Evolutionary conservation across 1,140 invertebrate genomes (phyloP).

Genomic region (Saccostrea glomerata): DNA sequence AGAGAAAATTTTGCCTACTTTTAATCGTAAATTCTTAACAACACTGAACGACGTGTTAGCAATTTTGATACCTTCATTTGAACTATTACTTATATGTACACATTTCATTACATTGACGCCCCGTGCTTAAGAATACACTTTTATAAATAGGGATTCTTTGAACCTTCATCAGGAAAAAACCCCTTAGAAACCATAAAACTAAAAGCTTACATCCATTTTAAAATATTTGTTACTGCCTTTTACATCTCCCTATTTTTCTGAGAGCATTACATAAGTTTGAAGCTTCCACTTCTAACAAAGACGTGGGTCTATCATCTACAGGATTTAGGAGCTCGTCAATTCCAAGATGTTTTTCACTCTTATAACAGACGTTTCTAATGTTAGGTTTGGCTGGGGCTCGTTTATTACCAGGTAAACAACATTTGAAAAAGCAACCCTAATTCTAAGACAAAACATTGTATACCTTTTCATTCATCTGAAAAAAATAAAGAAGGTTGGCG

Average conservation of each 20-base stretch:
- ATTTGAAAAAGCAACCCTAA: not conserved
- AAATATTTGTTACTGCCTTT: slow-evolving; percentile 10
- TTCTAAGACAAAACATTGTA: not conserved
- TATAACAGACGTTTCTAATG: not conserved
- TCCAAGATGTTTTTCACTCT: slow-evolving; percentile 9
- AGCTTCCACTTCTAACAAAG: not conserved
- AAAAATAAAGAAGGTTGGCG: not conserved
- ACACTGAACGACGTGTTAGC: too few species aligned
- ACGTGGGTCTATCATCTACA: not conserved
- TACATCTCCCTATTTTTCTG: not conserved
- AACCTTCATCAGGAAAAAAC: not conserved
- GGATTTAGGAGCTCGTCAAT: not conserved
- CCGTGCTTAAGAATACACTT: not conserved
- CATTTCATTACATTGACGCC: too few species aligned
- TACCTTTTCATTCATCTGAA: not conserved
- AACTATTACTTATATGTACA: not conserved
- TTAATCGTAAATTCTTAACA: too few species aligned
- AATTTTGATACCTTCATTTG: not conserved
- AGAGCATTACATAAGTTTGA: not conserved
- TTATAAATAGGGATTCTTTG: not conserved
- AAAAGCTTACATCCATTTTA: not conserved
- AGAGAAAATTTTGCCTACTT: too few species aligned
- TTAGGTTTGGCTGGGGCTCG: not conserved
- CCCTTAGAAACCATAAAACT: slow-evolving; percentile 14
- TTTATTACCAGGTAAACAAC: not conserved